Percentiles rank a stretch among this genome's conserved stretches.
phyloP scores from a whole-genome alignment of 2,888 invertebrate species.

The Blera fallax region DNA sequence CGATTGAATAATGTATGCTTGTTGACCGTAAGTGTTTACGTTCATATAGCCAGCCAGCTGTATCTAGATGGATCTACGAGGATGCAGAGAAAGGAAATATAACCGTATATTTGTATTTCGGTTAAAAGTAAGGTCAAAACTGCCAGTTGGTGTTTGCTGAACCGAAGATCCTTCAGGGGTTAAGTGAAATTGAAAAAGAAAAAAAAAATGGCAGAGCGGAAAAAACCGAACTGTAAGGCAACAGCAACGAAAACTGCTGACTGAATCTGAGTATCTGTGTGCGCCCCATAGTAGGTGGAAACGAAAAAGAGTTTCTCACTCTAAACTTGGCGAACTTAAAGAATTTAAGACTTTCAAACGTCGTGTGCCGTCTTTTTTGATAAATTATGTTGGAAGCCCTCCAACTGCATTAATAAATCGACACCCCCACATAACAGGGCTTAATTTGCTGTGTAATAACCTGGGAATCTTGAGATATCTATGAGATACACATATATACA shows the following conservation, averaged over 20 bases:
- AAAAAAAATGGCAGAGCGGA: slow-evolving; percentile 2
- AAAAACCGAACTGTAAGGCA: slow-evolving; percentile 20
- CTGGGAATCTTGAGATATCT: slow-evolving; percentile 55
- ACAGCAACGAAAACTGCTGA: slow-evolving; percentile 57
- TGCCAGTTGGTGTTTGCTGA: slow-evolving; percentile 67
- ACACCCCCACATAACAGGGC: slow-evolving; percentile 62
- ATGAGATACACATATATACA: slow-evolving; percentile 25
- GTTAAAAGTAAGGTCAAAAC: slow-evolving; percentile 63
- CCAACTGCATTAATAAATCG: slow-evolving; percentile 69
- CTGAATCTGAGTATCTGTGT: slow-evolving; percentile 36
- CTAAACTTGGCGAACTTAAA: slow-evolving; percentile 18
- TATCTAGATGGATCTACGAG: neutral
- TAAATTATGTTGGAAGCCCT: slow-evolving; percentile 57
- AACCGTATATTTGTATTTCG: slow-evolving; percentile 59
- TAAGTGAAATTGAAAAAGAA: slow-evolving; percentile 61
- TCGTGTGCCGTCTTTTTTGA: slow-evolving; percentile 22
- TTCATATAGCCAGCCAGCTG: slow-evolving; percentile 18
- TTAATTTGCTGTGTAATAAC: slow-evolving; percentile 71
- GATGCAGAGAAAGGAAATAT: neutral
- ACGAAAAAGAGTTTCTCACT: neutral
- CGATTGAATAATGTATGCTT: slow-evolving; percentile 71
- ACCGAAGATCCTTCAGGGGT: slow-evolving; percentile 68
- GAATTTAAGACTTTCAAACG: slow-evolving; percentile 44
- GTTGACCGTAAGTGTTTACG: slow-evolving; percentile 66
- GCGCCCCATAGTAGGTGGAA: neutral